Percentiles rank a stretch among this genome's conserved stretches.
These are phyloP conservation scores for Nysson spinosus DNA, from an alignment of 2,888 invertebrate genomes.

Conservation along the genomic window DNA sequence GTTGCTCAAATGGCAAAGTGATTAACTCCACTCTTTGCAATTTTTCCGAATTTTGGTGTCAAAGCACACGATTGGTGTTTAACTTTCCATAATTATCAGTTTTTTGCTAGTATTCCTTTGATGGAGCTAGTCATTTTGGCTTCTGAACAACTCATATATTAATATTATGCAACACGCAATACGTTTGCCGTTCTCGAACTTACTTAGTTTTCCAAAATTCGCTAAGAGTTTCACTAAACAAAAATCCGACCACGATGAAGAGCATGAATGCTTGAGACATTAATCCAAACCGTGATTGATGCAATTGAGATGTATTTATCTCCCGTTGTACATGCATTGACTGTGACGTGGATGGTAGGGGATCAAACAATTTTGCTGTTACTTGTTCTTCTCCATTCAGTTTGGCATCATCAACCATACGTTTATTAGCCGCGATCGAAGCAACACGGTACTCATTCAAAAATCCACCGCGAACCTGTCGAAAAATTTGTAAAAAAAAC, in stretches of 20 bases:
- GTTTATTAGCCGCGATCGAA: slow-evolving; percentile 79
- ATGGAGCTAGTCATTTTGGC: too few relatives aligned
- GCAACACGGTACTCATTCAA: slow-evolving; percentile 85
- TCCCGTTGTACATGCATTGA: slow-evolving; percentile 72
- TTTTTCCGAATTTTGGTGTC: too few relatives aligned
- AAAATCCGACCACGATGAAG: slow-evolving; percentile 91
- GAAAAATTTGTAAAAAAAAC: not conserved
- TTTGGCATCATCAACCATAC: slow-evolving; percentile 68
- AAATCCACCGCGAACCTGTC: slow-evolving; percentile 90
- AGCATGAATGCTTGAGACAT: slow-evolving; percentile 94
- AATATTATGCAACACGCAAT: too few relatives aligned
- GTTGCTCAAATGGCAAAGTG: too few relatives aligned
- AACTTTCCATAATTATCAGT: too few relatives aligned
- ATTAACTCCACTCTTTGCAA: too few relatives aligned
- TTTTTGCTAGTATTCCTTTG: too few relatives aligned
- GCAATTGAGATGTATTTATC: slow-evolving; percentile 91
- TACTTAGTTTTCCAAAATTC: slow-evolving; percentile 96
- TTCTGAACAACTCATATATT: too few relatives aligned
- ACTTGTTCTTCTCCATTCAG: slow-evolving; percentile 78
- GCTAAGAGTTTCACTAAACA: slow-evolving; percentile 93
- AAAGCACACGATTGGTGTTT: too few relatives aligned
- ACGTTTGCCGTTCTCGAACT: too few relatives aligned
- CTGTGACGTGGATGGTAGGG: slow-evolving; percentile 66
- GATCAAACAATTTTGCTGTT: slow-evolving; percentile 73
- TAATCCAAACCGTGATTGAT: slow-evolving; percentile 93